Conservation (phyloP, 1,140 invertebrate species). For the Ips nitidus region DNA sequence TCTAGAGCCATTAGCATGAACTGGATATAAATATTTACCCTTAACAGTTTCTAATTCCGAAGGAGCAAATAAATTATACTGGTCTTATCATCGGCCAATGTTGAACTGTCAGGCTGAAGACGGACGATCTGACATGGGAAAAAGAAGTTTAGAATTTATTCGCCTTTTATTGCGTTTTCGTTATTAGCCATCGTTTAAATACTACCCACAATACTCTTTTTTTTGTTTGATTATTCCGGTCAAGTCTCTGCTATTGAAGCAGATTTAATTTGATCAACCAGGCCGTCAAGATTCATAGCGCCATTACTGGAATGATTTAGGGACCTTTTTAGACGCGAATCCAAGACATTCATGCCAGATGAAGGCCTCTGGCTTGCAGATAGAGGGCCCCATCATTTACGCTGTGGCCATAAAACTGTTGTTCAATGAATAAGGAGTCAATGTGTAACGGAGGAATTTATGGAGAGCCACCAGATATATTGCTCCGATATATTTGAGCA, state of each 20-base stretch:
- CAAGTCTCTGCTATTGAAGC: slow-evolving; percentile 6
- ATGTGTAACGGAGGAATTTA: slow-evolving; percentile 32
- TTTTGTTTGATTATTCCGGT: too few relatives aligned
- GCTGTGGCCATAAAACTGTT: slow-evolving; percentile 34
- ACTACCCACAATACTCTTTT: neutral
- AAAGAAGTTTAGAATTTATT: slow-evolving; percentile 25
- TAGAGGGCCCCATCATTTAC: slow-evolving; percentile 33
- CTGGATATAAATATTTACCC: slow-evolving; percentile 32
- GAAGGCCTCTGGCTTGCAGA: slow-evolving; percentile 33
- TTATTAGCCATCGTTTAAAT: neutral
- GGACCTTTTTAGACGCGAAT: slow-evolving; percentile 51
- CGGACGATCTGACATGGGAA: slow-evolving; percentile 21
- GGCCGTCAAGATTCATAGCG: slow-evolving; percentile 55
- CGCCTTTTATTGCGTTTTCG: neutral
- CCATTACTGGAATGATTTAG: slow-evolving; percentile 53
- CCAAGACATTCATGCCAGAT: slow-evolving; percentile 34
- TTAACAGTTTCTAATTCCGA: slow-evolving; percentile 32
- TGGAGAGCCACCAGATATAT: slow-evolving; percentile 29
- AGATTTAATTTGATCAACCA: slow-evolving; percentile 55
- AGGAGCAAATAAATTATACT: slow-evolving; percentile 27
- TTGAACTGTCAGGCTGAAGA: slow-evolving; percentile 14
- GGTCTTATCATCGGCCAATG: slow-evolving; percentile 26
- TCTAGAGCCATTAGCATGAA: slow-evolving; percentile 22
- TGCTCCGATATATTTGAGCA: slow-evolving; percentile 31
- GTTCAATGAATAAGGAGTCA: slow-evolving; percentile 36